Base-by-base conservation (phyloP, 2,113 vertebrate genomes). In the Grammomys surdaster region DNA sequence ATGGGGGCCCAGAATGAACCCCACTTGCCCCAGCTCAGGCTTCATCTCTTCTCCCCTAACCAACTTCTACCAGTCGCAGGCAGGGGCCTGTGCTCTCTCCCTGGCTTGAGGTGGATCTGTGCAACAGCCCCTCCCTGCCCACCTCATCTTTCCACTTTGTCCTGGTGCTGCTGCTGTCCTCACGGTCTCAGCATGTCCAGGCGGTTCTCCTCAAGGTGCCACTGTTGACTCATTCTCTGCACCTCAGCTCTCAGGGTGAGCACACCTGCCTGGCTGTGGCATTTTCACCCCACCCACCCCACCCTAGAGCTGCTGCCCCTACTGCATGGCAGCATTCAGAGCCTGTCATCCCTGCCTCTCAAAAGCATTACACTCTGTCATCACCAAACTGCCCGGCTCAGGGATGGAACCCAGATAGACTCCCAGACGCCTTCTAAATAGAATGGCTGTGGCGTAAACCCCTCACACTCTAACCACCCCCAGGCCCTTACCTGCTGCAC, bases 401-500 rank as follows among this genome's bases (percentile, higher is more conserved):
- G 82, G 36, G 43, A 11, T 31, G 69, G 88, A 48, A 28, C 43
- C 77, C 2, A 4, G 48, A 80, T 5, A 89, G 76, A 12, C 56
- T 93, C 54, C 28, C 16, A 56, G n/a, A 26, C 51, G 22, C 73
- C n/a, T 94, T 63, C 63, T 91, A 75, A 65, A 51, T 22, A 82
- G 93, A 81, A 72, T 46, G 76, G 76, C 70, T 54, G 43, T 51
- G 51, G 51, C 9, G 10, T 6, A 17, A 33, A 26, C 19, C 28
- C 43, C 46, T 33, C n/a, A 19, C 58, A 5, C 36, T 7, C 36
- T 72, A 11, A 33, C 43, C 4, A 78, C 91, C 14, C 7, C 4
- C 54, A 99, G 99, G 99, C 99, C 0, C 97, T 99, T 98, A 98
- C 98, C 0, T 99, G 99, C 19, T 99, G 99, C 97, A 98, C 99